These are phyloP conservation scores for Oryzaephilus surinamensis DNA, from an alignment of 1,140 invertebrate species.

Conservation along the genomic window DNA sequence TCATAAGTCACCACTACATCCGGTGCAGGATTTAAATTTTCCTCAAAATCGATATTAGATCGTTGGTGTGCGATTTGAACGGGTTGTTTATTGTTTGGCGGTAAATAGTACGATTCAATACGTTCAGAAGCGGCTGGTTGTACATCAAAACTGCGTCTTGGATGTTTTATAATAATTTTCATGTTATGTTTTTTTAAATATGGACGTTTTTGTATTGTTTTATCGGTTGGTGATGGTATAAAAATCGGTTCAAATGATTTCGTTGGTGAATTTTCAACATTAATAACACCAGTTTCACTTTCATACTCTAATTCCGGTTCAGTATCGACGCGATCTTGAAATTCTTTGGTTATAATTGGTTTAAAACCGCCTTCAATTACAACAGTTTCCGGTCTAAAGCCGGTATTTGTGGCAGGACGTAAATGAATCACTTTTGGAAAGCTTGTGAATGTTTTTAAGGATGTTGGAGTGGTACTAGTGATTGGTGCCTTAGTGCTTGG, in stretches of 20 bases:
- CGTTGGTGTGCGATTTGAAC: conserved; percentile 29
- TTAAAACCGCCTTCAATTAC: conserved; percentile 74
- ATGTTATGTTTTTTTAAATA: no score
- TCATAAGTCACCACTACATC: conserved; percentile 58
- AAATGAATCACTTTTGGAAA: conserved; percentile 1
- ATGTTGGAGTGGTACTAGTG: conserved; percentile 8
- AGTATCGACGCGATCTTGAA: conserved; percentile 42
- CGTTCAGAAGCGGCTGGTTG: conserved; percentile 54
- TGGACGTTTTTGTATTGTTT: conserved; percentile 37
- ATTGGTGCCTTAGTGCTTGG: no score
- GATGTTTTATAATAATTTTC: conserved; percentile 18
- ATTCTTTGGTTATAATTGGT: conserved; percentile 56
- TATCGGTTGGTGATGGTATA: conserved; percentile 55
- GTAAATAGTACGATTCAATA: conserved; percentile 56
- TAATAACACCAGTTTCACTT: conserved; percentile 39
- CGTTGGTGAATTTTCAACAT: conserved; percentile 40
- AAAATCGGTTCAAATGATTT: conserved; percentile 61
- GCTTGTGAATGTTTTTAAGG: conserved; percentile 3
- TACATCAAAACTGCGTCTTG: conserved; percentile 20
- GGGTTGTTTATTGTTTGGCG: conserved; percentile 37
- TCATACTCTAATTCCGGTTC: conserved; percentile 37
- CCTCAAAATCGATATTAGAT: conserved; percentile 30
- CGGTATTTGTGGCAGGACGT: conserved; percentile 51
- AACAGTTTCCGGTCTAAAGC: conserved; percentile 67
- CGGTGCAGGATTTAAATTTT: conserved; percentile 34